Evolutionary conservation across 2,888 invertebrate genomes (phyloP).

Genomic region (Toxonevra muliebris): DNA sequence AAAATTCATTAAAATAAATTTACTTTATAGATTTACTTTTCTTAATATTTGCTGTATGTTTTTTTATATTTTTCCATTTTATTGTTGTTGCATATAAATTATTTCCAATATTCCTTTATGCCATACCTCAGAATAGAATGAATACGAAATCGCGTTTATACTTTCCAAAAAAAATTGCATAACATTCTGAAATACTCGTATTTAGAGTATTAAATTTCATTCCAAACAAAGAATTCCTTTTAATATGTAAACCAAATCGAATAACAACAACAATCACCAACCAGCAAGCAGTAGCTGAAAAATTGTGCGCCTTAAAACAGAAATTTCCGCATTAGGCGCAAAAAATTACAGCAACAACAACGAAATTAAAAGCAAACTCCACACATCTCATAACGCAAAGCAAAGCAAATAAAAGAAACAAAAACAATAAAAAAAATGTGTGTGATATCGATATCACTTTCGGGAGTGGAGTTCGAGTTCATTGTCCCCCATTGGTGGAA

Average conservation of each 20-base stretch:
- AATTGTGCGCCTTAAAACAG: neutral
- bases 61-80: too few relatives aligned
- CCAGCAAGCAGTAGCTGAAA: too few relatives aligned
- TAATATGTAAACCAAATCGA: too few relatives aligned
- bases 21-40: too few relatives aligned
- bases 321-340: slow-evolving; percentile 6
- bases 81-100: too few relatives aligned
- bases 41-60: too few relatives aligned
- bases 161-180: neutral
- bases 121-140: neutral
- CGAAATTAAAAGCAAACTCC: neutral
- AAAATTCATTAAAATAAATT: too few relatives aligned
- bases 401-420: neutral
- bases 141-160: neutral
- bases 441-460: slow-evolving; percentile 32
- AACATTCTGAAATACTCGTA: slow-evolving; percentile 4
- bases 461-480: slow-evolving; percentile 35
- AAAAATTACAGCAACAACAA: neutral
- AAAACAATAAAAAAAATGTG: neutral
- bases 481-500: slow-evolving; percentile 35
- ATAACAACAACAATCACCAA: neutral
- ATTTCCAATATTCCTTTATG: neutral
- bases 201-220: neutral
- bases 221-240: too few relatives aligned
- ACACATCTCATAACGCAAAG: neutral